phyloP scores from a whole-genome alignment of 2,797 vertebrate genomes.

The Phalloptychus januarius region DNA sequence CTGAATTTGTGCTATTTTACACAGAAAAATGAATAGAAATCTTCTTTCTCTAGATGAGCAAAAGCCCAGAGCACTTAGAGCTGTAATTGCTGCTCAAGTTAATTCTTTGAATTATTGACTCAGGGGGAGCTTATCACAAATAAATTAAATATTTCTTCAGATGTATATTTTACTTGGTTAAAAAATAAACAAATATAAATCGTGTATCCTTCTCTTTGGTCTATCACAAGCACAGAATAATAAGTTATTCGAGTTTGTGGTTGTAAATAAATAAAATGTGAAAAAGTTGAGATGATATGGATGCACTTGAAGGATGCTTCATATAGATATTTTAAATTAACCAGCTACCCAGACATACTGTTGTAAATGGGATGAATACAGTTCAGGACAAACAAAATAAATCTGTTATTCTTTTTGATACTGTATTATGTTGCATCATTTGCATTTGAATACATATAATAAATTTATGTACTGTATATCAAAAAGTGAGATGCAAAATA shows the following conservation, averaged over 20 bases:
- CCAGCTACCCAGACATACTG: not conserved
- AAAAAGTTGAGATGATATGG: not conserved
- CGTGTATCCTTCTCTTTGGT: not conserved
- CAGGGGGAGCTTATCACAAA: not conserved
- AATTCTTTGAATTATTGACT: not conserved
- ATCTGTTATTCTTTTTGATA: not conserved
- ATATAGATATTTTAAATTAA: not conserved
- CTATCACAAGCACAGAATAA: not conserved
- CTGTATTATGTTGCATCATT: not conserved
- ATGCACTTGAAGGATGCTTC: not conserved
- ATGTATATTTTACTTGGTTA: not conserved
- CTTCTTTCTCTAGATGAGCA: not conserved
- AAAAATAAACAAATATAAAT: not conserved
- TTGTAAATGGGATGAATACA: not conserved
- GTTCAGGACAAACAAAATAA: not conserved
- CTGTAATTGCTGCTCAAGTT: not conserved
- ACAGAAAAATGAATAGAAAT: not conserved
- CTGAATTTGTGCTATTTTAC: not conserved
- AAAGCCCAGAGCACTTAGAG: not conserved
- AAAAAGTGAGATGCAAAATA: too few relatives aligned
- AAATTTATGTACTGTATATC: not conserved
- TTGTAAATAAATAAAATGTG: not conserved
- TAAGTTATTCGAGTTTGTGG: not conserved
- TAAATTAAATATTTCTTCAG: not conserved
- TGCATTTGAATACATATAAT: not conserved